Evolutionary conservation across 2,797 vertebrate genomes (phyloP).

Genomic region (Xerus rutilus): DNA sequence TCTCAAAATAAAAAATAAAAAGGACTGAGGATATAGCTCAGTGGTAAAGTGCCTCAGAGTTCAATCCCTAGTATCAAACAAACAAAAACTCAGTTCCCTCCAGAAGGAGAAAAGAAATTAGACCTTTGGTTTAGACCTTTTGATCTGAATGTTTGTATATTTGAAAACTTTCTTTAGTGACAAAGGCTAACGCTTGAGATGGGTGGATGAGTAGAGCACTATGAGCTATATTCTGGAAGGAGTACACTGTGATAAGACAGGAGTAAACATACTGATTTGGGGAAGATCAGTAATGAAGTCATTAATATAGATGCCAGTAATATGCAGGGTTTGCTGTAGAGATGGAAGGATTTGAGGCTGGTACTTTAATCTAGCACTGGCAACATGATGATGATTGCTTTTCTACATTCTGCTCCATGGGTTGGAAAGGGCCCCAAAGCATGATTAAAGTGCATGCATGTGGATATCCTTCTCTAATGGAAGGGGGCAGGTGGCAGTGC

Average conservation of each 20-base stretch:
- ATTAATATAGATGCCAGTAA: background rate
- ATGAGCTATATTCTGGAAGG: background rate
- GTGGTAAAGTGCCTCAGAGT: background rate
- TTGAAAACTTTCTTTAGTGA: conserved; percentile 1
- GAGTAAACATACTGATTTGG: background rate
- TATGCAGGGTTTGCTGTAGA: background rate
- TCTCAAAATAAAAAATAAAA: background rate
- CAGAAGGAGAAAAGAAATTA: conserved; percentile 46
- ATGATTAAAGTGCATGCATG: background rate
- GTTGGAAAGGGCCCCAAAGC: background rate
- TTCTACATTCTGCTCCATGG: background rate
- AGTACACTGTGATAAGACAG: background rate
- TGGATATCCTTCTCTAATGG: background rate
- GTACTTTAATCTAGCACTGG: conserved; percentile 21
- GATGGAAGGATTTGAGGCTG: background rate
- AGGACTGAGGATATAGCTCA: background rate
- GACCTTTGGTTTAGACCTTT: background rate
- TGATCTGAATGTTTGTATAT: conserved; percentile 4
- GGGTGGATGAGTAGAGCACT: background rate
- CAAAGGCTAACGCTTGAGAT: conserved; percentile 8
- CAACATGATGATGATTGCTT: background rate
- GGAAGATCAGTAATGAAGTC: conserved; percentile 13
- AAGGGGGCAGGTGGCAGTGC: background rate
- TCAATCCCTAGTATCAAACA: background rate
- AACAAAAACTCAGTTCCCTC: background rate